Percentiles rank a stretch among this genome's conserved stretches.
Evolutionary conservation across 1,140 invertebrate species (phyloP).

Genomic region (Uloborus diversus): DNA sequence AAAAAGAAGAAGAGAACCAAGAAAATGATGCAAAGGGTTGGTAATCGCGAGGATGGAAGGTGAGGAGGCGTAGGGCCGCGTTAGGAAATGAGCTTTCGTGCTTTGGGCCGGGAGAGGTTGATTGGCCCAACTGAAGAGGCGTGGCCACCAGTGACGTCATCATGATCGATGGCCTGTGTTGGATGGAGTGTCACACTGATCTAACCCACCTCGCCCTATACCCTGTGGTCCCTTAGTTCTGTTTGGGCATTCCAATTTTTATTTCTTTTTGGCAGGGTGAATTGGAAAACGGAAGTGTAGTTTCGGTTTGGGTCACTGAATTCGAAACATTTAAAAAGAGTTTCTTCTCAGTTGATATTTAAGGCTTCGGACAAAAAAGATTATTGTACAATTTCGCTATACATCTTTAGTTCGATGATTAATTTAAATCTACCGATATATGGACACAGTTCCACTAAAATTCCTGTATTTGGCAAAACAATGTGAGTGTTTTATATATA

Average conservation of each 20-base stretch:
- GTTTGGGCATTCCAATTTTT: neutral
- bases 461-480: too few relatives aligned
- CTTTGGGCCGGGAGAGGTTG: conserved; percentile 36
- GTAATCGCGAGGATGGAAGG: conserved; percentile 9
- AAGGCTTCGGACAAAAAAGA: too few relatives aligned
- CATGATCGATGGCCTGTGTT: conserved; percentile 54
- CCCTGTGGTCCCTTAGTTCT: conserved; percentile 16
- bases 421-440: too few relatives aligned
- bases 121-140: conserved; percentile 53
- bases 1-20: conserved; percentile 5
- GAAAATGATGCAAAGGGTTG: conserved; percentile 50
- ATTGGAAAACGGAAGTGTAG: neutral
- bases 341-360: too few relatives aligned
- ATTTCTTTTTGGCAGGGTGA: neutral
- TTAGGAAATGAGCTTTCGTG: conserved; percentile 55
- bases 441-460: too few relatives aligned
- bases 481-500: too few relatives aligned
- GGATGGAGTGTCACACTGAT: conserved; percentile 53
- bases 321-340: too few relatives aligned
- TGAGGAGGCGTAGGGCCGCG: neutral
- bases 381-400: too few relatives aligned
- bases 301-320: too few relatives aligned
- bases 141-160: conserved; percentile 51
- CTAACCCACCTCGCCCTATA: conserved; percentile 16
- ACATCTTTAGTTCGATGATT: too few relatives aligned